Base-by-base conservation (phyloP, 2,797 vertebrate species). In the Malacoraja senta region DNA sequence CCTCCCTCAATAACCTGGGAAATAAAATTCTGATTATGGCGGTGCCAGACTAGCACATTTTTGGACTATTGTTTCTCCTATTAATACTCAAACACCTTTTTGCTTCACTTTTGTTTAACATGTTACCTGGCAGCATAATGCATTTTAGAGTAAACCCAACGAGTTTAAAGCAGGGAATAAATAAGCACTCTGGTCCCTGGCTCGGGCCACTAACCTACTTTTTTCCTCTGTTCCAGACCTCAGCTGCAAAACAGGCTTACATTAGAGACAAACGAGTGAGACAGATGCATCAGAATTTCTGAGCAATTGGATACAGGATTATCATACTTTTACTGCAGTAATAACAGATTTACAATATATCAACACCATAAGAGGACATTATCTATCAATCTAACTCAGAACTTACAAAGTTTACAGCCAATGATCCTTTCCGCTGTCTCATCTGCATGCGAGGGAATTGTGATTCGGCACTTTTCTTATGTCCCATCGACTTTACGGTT, bases 361-460 rank as follows among this genome's bases (percentile, higher is more conserved):
- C 35, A 76, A 63, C 35, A 71, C 12, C n/a, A 32, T 19, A 19
- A 21, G 78, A 93, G 35, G 9, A 58, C 44, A 72, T 29, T 6
- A 92, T 72, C 93, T 93, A 76, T 71, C 94, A 19, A 29, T 29
- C n/a, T 12, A 2, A 80, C 93, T 0, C 2, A 93, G 3, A 93
- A 98, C 99, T 99, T 96, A 99, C 99, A n/a, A 99, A 99, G 96
- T 98, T 99, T 94, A 99, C 98, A 94, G 99, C 97, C 86, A 99
- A 96, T 7, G 98, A 97, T 95, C 98, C 98, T 95, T 99, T 99
- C 93, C 98, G 97, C 38, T 98, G 98, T 94, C 98, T 97, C 98
- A 99, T 99, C 95, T 99, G 99, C 95, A 99, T 98, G 93, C 98
- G 98, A 90, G 99, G 99, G 0, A 92, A 58, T 19, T 76, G 68